These are phyloP conservation scores for Mastacembelus armatus DNA, from an alignment of 2,797 vertebrate species.

Conservation along the genomic window DNA sequence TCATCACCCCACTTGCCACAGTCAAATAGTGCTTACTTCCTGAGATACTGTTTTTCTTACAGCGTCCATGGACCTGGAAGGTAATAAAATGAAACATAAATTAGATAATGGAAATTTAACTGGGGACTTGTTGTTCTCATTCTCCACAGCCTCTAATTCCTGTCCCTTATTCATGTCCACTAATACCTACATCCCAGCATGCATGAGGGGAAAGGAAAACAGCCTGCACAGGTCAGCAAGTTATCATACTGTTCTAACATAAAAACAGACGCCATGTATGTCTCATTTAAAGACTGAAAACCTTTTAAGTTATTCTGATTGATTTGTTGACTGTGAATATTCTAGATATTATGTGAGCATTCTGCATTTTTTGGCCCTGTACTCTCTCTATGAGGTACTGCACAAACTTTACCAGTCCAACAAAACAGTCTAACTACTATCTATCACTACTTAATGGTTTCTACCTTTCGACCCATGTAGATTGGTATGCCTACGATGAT, in stretches of 20 bases:
- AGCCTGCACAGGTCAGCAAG: background rate
- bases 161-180: slow-evolving; percentile 14
- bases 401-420: background rate
- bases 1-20: slow-evolving; percentile 89
- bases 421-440: too few relatives aligned
- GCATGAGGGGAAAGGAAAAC: slow-evolving; percentile 6
- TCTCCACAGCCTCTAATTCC: slow-evolving; percentile 11
- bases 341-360: background rate
- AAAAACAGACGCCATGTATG: background rate
- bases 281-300: background rate
- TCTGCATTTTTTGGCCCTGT: too few relatives aligned
- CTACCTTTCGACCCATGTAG: slow-evolving; percentile 93
- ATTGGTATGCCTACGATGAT: slow-evolving; percentile 91
- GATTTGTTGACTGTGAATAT: slow-evolving; percentile 1
- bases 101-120: slow-evolving; percentile 31
- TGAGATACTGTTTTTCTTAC: slow-evolving; percentile 91
- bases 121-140: slow-evolving; percentile 15
- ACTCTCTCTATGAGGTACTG: background rate
- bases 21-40: slow-evolving; percentile 92
- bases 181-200: slow-evolving; percentile 9
- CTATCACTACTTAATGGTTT: too few relatives aligned
- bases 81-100: slow-evolving; percentile 48
- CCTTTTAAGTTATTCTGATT: background rate
- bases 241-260: background rate
- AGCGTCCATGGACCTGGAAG: slow-evolving; percentile 88